Evolutionary conservation across 2,797 vertebrate species (phyloP).

Genomic region (Amphiprion clarkii): DNA sequence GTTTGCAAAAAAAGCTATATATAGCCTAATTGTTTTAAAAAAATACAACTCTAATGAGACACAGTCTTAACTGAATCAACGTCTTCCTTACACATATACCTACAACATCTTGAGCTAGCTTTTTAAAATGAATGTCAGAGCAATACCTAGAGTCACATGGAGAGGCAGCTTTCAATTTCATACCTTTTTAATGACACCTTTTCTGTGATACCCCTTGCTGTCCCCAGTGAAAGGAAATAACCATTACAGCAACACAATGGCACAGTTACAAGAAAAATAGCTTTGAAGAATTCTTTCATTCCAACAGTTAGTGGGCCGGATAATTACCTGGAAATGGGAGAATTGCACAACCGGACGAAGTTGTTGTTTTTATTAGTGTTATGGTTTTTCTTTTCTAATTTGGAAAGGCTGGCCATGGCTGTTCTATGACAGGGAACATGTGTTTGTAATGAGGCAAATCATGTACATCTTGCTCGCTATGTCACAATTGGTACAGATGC

Average conservation of each 20-base stretch:
- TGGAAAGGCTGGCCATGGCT: slow-evolving; percentile 23
- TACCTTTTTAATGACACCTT: slow-evolving; percentile 72
- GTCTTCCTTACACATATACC: slow-evolving; percentile 1
- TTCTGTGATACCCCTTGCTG: slow-evolving; percentile 42
- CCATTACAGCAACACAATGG: slow-evolving; percentile 65
- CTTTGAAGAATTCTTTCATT: slow-evolving; percentile 66
- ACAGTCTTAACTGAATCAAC: neutral
- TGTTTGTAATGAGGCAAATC: slow-evolving; percentile 44
- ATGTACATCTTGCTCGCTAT: slow-evolving; percentile 21
- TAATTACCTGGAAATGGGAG: slow-evolving; percentile 80
- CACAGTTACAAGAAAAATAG: slow-evolving; percentile 59
- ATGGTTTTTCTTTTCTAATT: slow-evolving; percentile 38
- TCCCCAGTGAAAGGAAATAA: slow-evolving; percentile 58
- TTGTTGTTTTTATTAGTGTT: slow-evolving; percentile 34
- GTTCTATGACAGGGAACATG: slow-evolving; percentile 26
- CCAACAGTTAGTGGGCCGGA: slow-evolving; percentile 74
- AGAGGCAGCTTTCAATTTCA: slow-evolving; percentile 73
- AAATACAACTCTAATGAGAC: neutral
- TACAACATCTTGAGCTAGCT: neutral
- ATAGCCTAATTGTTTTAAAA: neutral
- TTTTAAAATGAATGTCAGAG: slow-evolving; percentile 40
- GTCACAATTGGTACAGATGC: slow-evolving; percentile 23
- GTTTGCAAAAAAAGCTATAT: neutral
- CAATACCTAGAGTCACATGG: slow-evolving; percentile 56
- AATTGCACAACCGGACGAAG: slow-evolving; percentile 52